These are phyloP conservation scores for Montifringilla adamsi DNA, from an alignment of 2,113 vertebrate species.

Conservation along the genomic window DNA sequence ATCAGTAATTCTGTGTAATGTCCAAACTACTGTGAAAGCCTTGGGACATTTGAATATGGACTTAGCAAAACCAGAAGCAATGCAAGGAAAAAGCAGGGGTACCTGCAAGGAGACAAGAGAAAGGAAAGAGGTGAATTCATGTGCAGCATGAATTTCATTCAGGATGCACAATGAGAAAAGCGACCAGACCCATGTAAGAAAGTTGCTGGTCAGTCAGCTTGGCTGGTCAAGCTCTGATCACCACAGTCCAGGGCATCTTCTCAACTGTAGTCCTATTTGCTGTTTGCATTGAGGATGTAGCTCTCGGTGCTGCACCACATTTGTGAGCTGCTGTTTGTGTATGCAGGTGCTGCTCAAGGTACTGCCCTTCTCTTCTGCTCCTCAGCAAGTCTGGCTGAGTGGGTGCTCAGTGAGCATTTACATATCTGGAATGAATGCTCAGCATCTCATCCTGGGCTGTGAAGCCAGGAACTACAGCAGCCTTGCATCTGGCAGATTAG, in stretches of 20 bases:
- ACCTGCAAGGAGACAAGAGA: not conserved
- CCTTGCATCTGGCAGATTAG: not conserved
- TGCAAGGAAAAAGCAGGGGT: not conserved
- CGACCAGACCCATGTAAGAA: not conserved
- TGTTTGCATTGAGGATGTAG: not conserved
- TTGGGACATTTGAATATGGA: not conserved
- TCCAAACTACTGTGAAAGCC: not conserved
- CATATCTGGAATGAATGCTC: not conserved
- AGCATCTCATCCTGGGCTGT: not conserved
- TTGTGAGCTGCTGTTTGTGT: not conserved
- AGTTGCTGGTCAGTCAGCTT: not conserved
- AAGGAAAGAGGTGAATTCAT: not conserved
- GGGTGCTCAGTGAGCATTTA: not conserved
- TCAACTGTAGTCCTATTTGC: not conserved
- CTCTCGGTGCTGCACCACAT: not conserved
- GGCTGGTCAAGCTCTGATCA: accelerated
- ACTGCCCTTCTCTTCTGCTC: not conserved
- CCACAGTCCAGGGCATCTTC: not conserved
- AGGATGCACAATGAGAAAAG: not conserved
- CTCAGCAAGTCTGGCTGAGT: not conserved
- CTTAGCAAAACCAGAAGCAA: not conserved
- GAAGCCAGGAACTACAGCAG: not conserved
- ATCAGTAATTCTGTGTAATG: not conserved
- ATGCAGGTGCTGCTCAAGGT: not conserved
- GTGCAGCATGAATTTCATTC: not conserved